Evolutionary conservation across 2,113 vertebrate genomes (phyloP).

Genomic region (Serinus canaria): DNA sequence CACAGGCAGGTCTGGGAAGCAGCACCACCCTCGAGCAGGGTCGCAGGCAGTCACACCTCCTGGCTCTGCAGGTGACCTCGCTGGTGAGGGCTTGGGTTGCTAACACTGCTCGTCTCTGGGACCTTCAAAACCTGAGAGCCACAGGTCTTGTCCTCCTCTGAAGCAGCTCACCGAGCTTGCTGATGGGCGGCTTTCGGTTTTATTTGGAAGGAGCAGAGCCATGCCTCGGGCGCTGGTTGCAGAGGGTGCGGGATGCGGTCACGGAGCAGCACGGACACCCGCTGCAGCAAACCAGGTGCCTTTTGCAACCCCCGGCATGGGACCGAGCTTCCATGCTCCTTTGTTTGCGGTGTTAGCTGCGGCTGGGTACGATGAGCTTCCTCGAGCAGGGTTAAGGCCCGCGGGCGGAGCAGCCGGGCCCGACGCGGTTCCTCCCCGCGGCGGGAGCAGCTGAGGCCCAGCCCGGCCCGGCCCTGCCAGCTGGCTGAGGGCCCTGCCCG

Average conservation of each 20-base stretch:
- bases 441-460: background rate
- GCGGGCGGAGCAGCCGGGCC: background rate
- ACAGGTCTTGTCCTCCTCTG: fast-evolving
- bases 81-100: background rate
- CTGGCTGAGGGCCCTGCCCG: background rate
- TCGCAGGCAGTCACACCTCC: fast-evolving
- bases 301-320: background rate
- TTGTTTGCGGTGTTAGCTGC: background rate
- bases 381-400: background rate
- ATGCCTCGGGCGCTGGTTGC: background rate
- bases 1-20: background rate
- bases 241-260: background rate
- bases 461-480: background rate
- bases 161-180: background rate
- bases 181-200: background rate
- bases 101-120: background rate
- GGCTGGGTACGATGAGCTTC: background rate
- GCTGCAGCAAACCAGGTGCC: background rate
- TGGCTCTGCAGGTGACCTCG: background rate
- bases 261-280: background rate
- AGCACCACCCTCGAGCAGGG: fast-evolving
- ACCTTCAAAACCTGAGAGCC: background rate
- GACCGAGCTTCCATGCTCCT: background rate
- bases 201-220: background rate
- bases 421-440: background rate